Evolutionary conservation across 1,140 invertebrate genomes (phyloP).

Genomic region (Nasonia longicornis): DNA sequence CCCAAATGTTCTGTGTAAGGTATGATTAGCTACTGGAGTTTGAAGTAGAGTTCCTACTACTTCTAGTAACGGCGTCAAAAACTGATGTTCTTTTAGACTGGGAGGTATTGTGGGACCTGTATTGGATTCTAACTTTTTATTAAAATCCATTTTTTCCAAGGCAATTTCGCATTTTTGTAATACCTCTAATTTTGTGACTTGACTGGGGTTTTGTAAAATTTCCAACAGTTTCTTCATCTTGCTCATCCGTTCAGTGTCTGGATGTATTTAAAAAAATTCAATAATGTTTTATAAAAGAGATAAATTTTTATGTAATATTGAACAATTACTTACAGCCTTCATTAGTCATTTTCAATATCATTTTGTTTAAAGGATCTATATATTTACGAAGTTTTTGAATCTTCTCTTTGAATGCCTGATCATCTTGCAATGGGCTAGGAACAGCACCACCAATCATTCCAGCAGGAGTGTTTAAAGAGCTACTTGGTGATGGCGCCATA

Average conservation of each 20-base stretch:
- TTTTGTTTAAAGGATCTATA: slow-evolving; percentile 89
- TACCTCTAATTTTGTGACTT: slow-evolving; percentile 88
- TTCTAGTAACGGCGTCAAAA: slow-evolving; percentile 87
- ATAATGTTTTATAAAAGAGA: background rate
- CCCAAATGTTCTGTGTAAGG: slow-evolving; percentile 89
- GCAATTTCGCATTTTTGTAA: slow-evolving; percentile 94
- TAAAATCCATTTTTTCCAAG: slow-evolving; percentile 84
- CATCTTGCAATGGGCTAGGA: slow-evolving; percentile 73
- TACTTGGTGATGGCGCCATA: slow-evolving; percentile 83
- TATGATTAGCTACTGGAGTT: slow-evolving; percentile 90
- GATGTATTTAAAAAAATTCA: slow-evolving; percentile 36
- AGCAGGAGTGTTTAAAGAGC: slow-evolving; percentile 84
- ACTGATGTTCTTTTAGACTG: slow-evolving; percentile 75
- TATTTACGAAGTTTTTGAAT: slow-evolving; percentile 92
- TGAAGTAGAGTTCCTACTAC: slow-evolving; percentile 84
- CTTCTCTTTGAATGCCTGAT: slow-evolving; percentile 87
- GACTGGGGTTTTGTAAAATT: slow-evolving; percentile 88
- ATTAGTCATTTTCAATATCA: slow-evolving; percentile 87
- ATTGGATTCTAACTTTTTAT: slow-evolving; percentile 73
- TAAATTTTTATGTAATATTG: background rate
- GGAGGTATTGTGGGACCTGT: slow-evolving; percentile 62
- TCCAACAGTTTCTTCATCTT: slow-evolving; percentile 94
- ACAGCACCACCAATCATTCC: slow-evolving; percentile 72
- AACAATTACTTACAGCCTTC: slow-evolving; percentile 74
- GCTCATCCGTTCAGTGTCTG: slow-evolving; percentile 85